Conservation (phyloP, 2,113 vertebrate species). For the Diglossa brunneiventris region DNA sequence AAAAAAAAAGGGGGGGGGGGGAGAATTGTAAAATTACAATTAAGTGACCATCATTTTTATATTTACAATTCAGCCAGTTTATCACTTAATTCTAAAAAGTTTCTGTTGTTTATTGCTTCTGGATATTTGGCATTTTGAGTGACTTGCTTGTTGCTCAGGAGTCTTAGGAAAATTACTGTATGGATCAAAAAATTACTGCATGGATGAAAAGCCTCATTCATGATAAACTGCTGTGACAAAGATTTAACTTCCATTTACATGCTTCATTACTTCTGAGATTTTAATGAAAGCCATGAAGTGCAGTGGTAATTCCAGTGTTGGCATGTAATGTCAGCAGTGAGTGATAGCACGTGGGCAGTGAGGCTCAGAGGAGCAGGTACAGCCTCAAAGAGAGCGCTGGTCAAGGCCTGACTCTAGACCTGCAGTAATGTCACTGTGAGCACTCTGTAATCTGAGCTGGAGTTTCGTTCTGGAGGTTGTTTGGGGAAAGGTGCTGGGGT, state of each 20-base stretch:
- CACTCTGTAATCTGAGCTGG: not conserved
- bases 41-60: not conserved
- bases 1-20: not conserved
- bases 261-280: slow-evolving; percentile 16
- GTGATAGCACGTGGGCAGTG: not conserved
- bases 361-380: not conserved
- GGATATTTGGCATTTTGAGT: slow-evolving; percentile 24
- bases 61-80: not conserved
- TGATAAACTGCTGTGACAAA: slow-evolving; percentile 41
- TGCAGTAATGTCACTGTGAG: not conserved
- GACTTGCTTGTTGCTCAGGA: not conserved
- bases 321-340: not conserved
- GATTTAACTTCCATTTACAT: slow-evolving; percentile 26
- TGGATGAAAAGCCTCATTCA: not conserved
- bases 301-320: not conserved
- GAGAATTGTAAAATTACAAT: not conserved
- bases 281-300: slow-evolving; percentile 9
- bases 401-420: not conserved
- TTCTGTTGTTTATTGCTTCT: not conserved
- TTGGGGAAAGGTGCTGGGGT: not conserved
- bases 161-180: not conserved
- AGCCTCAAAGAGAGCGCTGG: not conserved
- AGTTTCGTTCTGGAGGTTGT: not conserved
- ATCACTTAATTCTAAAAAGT: not conserved
- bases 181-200: not conserved